Conservation (phyloP, 2,797 vertebrate species). For the Huso huso region DNA sequence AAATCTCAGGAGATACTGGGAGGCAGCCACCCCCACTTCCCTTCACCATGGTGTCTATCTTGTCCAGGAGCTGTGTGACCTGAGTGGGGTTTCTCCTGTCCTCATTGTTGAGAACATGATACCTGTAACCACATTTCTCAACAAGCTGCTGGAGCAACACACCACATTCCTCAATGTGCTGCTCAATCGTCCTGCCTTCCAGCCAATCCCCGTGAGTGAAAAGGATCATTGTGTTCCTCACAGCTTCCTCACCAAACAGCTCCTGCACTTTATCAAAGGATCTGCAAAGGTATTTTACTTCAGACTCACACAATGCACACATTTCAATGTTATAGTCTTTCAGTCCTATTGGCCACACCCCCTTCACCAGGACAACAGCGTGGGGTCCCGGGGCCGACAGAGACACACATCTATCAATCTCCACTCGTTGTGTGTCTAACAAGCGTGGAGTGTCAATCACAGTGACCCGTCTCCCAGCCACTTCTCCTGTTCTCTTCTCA, state of each 20-base stretch:
- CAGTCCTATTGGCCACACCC: no score
- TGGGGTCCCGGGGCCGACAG: constrained; percentile 62
- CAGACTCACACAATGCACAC: constrained; percentile 69
- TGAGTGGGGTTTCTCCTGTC: constrained; percentile 59
- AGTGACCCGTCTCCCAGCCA: constrained; percentile 42
- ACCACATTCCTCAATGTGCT: constrained; percentile 64
- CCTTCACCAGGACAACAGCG: constrained; percentile 61
- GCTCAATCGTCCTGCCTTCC: constrained; percentile 55
- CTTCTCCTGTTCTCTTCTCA: constrained; percentile 39
- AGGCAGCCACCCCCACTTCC: no score
- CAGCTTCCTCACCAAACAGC: constrained; percentile 55
- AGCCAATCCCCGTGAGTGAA: constrained; percentile 64
- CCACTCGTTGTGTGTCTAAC: constrained; percentile 55
- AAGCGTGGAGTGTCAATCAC: constrained; percentile 72
- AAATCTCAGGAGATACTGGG: no score
- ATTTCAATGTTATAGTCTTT: no score
- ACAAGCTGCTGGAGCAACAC: constrained; percentile 59
- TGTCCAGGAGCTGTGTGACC: constrained; percentile 51
- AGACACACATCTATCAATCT: constrained; percentile 46
- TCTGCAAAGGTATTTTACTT: constrained; percentile 51
- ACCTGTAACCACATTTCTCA: constrained; percentile 60
- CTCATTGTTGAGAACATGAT: no score
- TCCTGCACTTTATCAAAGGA: constrained; percentile 60
- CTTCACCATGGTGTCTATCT: constrained; percentile 59
- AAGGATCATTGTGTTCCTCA: constrained; percentile 62